Percentiles rank a stretch among this genome's conserved stretches.
Conservation (phyloP, 2,113 vertebrate genomes). For the Loxodonta africana region DNA sequence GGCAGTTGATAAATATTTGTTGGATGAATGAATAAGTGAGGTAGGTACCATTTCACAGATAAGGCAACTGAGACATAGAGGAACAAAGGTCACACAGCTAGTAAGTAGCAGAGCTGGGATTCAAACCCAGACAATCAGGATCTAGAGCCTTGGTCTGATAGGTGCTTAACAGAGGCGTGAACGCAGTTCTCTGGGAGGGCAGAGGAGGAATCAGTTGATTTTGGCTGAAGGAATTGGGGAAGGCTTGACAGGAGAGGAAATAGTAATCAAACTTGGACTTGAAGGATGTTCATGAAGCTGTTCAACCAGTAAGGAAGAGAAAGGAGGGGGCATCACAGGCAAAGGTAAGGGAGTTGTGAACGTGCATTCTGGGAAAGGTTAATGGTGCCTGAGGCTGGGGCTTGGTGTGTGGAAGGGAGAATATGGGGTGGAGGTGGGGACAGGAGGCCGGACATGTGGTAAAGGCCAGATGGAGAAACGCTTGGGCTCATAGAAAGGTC, state of each 20-base stretch:
- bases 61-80: not conserved
- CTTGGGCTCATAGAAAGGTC: not conserved
- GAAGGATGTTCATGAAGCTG: not conserved
- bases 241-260: not conserved
- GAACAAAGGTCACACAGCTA: not conserved
- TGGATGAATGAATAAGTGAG: conserved; percentile 12
- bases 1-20: not conserved
- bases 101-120: not conserved
- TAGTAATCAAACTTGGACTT: not conserved
- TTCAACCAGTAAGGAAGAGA: not conserved
- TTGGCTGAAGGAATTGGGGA: not conserved
- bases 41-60: not conserved
- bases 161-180: not conserved
- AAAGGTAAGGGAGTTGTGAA: not conserved
- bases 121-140: not conserved
- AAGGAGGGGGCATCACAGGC: not conserved
- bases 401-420: not conserved
- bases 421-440: not conserved
- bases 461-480: not conserved
- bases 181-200: not conserved
- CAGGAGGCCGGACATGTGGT: not conserved
- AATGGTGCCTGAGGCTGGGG: not conserved
- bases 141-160: not conserved
- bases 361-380: conserved; percentile 1
- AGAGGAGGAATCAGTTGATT: not conserved